Base-by-base conservation (phyloP, 2,888 invertebrate species). In the Anorthoa munda region DNA sequence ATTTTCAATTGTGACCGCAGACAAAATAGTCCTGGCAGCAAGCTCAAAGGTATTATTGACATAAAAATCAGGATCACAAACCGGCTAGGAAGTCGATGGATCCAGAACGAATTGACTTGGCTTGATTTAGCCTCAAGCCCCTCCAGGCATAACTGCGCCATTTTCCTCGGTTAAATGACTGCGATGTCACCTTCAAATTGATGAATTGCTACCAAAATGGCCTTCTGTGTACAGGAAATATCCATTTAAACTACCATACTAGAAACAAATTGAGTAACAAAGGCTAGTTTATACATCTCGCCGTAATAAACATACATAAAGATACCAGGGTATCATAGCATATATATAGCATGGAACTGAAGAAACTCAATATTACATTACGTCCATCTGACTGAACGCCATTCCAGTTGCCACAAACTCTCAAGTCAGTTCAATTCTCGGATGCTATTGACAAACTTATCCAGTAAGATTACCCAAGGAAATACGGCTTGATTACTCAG, bases 381-480 rank as follows among this genome's bases (percentile, higher is more conserved):
- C 39, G 26, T 79, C 50, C 60, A 75, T 68, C 64, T 69, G 63
- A 74, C 58, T 79, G 66, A 75, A 60, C 75, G 17, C 55, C 50
- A 56, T 60, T 60, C 69, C 58, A 55, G 50, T 82, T 53, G 56
- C 65, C 60, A 58, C 60, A 65, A 83, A 67, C 80, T 69, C 78
- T 74, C 64, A 59, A 75, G 64, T 58, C 67, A 13, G 51, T 67
- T 61, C 39, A 74, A 79, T 68, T 83, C 64, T 67, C 69, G 46
- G 59, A 79, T 60, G n/a, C 75, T 79, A 83, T 83, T 79, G 83
- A 79, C 75, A 65, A 79, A 81, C 75, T 83, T 79, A 66, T 74
- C 55, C 63, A 31, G 75, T 61, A 56, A 74, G 79, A 70, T 79
- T 74, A 79, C 66, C 48, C 56, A 73, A 50, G 69, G 56, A 81